Evolutionary conservation across 2,113 vertebrate species (phyloP).

Genomic region (Xenus cinereus): DNA sequence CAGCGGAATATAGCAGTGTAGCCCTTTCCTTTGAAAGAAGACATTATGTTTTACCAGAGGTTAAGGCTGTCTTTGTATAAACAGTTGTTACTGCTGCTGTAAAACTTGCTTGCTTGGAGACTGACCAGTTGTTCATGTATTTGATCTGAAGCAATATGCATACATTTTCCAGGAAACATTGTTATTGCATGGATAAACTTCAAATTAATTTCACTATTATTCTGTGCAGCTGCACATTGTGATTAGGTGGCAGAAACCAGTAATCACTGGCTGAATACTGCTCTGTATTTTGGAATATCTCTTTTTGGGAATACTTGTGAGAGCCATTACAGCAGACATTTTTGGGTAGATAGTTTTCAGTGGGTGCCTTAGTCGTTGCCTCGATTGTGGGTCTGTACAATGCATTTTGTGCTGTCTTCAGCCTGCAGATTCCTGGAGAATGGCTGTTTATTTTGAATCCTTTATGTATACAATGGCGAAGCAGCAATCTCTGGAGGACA

Average conservation of each 20-base stretch:
- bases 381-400: not conserved
- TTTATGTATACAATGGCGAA: not conserved
- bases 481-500: not conserved
- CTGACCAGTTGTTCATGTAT: not conserved
- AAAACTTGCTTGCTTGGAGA: not conserved
- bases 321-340: not conserved
- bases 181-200: not conserved
- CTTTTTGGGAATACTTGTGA: not conserved
- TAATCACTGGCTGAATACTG: not conserved
- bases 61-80: not conserved
- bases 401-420: not conserved
- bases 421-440: not conserved
- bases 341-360: not conserved
- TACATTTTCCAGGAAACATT: not conserved
- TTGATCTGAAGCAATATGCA: not conserved
- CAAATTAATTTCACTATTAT: conserved; percentile 4
- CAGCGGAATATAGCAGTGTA: not conserved
- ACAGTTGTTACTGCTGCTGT: not conserved
- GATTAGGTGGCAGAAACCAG: not conserved
- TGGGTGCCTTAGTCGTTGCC: not conserved
- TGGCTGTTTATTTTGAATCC: not conserved
- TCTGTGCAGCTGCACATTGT: not conserved
- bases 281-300: not conserved
- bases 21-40: not conserved
- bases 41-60: not conserved